Conservation (phyloP, 2,797 vertebrate species). For the Stomatorhinus walkeri region DNA sequence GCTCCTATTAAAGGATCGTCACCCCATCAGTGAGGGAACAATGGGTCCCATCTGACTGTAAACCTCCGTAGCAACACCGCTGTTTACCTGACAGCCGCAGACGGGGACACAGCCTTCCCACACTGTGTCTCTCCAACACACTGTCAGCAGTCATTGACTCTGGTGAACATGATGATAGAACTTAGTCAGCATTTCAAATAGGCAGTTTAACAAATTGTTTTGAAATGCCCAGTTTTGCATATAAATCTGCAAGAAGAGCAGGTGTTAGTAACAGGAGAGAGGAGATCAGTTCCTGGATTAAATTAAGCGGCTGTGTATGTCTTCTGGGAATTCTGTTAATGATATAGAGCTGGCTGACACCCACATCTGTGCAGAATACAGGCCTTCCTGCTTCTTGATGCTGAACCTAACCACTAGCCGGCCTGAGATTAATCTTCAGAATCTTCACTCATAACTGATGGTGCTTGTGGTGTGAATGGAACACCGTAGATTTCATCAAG, state of each 20-base stretch:
- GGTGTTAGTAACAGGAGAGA: neutral
- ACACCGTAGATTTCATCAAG: neutral
- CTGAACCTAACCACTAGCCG: neutral
- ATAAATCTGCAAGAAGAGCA: neutral
- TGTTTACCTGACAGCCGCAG: neutral
- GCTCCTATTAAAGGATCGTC: neutral
- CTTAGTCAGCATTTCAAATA: neutral
- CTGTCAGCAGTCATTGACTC: neutral
- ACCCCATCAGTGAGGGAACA: neutral
- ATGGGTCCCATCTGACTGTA: constrained; percentile 30
- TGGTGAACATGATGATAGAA: neutral
- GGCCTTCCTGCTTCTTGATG: neutral
- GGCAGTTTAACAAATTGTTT: neutral
- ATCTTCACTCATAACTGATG: neutral
- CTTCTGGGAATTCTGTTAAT: neutral
- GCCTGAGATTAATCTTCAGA: neutral
- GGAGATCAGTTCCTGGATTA: neutral
- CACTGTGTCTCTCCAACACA: neutral
- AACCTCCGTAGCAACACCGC: constrained; percentile 28
- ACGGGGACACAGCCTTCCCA: neutral
- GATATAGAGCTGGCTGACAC: neutral
- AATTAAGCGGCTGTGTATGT: constrained; percentile 6
- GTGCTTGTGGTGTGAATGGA: neutral
- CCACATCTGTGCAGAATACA: neutral
- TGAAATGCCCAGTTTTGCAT: neutral